Base-by-base conservation (phyloP, 2,113 vertebrate genomes). In the Xiphophorus maculatus region DNA sequence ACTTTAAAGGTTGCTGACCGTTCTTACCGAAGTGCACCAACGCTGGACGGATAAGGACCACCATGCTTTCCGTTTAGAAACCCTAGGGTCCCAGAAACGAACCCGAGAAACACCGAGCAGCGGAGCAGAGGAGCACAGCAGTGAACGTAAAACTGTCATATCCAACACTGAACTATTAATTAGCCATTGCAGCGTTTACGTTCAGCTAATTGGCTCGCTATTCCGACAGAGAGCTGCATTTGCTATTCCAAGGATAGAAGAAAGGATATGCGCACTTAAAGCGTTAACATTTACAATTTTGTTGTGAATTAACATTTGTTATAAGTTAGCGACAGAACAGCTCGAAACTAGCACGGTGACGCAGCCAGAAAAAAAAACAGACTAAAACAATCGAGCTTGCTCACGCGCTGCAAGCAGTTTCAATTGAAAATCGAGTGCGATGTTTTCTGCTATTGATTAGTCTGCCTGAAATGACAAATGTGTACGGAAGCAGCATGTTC, bases 401-500 rank as follows among this genome's bases (percentile, higher is more conserved):
- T 87, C 0, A 22, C 0, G 3, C 4, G 2, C 30, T 0, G 27
- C 1, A 2, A 4, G 8, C 3, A 0, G 22, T 27, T 48, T n/a
- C 30, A 30, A n/a, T 1, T 3, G 27, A 30, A 27, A 54, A n/a
- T 61, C 27, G 6, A 33, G 69, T 29, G 40, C 63, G 75, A 82
- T 73, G 8, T n/a, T 35, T 7, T 88, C 78, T 60, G 64, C 1
- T 37, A 62, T 91, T 12, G 0, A 91, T 86, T 93, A 11, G 2
- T 58, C 78, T 86, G 77, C 3, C 89, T 89, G 3, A 5, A 74
- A 15, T 19, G 32, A 48, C 71, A 64, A 62, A 76, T 89, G 92
- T 94, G 90, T 95, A 93, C 93, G 93, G 95, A 95, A 95, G 94
- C 92, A 88, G 81, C 85, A 30, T 87, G 86, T 85, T 83, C 86